Evolutionary conservation across 1,140 invertebrate species (phyloP), one percentile per base, ranked within the genome.

Genomic region (Drepana arcuata): DNA sequence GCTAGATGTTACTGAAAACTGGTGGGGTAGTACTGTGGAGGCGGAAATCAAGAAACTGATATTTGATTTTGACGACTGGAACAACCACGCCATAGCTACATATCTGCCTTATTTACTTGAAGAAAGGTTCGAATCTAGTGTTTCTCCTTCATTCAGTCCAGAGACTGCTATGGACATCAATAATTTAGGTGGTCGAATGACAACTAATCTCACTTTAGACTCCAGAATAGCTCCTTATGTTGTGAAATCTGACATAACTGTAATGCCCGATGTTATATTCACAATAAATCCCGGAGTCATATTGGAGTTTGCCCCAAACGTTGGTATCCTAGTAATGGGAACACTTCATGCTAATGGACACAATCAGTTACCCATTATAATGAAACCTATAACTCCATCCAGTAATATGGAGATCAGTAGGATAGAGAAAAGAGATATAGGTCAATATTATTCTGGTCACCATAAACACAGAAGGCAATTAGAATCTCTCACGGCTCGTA

Each of bases 41-140:
- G 69, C 68, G 3, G 78, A 85, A 16, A 99, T 99, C 15, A 86
- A 89, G 45, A 86, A 90, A 29, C 88, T 91, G 65, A 98, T 99
- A 52, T 99, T 99, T 75, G 98, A 99, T 84, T 99, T 99, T 84
- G 96, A 99, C 75, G 97, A 99, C 67, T 99, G 98, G 98, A 99
- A 99, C 69, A 95, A 96, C 80, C 97, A 96, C 73, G 96, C 96
- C 0, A 89, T 97, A 21, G 96, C 96, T 0, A 86, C 91, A 11
- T 99, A 93, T 74, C 87, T 89, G 39, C 97, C 97, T 0, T 99
- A 91, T 74, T 86, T 98, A 23, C 86, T 90, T 23, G 90, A 90
- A 64, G 88, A 94, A 54, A 84, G 86, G 29, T 89, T 94, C 52
- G 89, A 92, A 44, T 87, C 90, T 0, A 92, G 91, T 40, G 83